Percentiles rank a stretch among this genome's conserved stretches.
These are phyloP conservation scores for Ciconia stormi DNA, from an alignment of 2,113 vertebrate species.

Conservation along the genomic window DNA sequence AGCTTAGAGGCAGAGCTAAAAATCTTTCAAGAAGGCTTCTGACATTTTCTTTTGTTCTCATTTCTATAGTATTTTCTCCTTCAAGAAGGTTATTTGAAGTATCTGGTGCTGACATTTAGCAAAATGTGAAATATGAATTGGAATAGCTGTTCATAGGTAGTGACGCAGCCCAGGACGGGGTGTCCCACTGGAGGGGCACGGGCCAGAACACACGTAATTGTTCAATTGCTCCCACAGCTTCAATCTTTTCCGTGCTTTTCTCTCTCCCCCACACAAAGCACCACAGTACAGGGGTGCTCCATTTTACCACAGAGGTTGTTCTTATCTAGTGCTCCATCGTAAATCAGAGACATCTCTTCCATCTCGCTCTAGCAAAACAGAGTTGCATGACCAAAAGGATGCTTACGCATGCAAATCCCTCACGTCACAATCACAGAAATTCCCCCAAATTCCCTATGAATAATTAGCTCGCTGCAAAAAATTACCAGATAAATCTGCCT, in stretches of 20 bases:
- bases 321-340: neutral
- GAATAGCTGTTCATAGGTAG: conserved; percentile 49
- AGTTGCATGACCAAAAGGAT: neutral
- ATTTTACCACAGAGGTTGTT: neutral
- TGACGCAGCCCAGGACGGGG: neutral
- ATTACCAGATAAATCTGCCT: neutral
- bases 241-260: neutral
- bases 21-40: conserved; percentile 17
- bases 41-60: conserved; percentile 57
- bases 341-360: neutral
- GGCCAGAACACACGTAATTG: neutral
- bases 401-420: neutral
- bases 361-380: neutral
- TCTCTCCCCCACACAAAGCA: neutral
- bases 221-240: neutral
- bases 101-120: conserved; percentile 48
- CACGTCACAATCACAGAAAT: neutral
- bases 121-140: conserved; percentile 30
- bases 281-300: neutral
- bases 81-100: conserved; percentile 35
- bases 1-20: neutral
- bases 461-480: neutral
- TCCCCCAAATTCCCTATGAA: neutral
- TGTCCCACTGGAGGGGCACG: neutral
- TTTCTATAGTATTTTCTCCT: conserved; percentile 37